Base-by-base conservation (phyloP, 2,797 vertebrate genomes). In the Macroramphosus scolopax region DNA sequence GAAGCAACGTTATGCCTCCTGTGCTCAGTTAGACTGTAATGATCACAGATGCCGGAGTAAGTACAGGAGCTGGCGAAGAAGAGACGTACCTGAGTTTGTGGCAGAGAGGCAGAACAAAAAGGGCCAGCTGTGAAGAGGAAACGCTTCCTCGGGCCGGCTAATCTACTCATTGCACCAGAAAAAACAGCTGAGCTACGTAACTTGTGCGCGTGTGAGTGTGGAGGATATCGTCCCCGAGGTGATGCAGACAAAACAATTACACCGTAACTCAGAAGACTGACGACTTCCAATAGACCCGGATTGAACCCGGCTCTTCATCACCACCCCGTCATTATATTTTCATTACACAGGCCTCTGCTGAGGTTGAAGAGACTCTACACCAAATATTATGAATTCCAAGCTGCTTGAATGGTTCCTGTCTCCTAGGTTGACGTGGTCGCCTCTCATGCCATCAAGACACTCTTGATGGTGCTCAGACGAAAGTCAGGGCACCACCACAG, bases 21-120 rank as follows among this genome's bases (percentile, higher is more conserved):
- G 17, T 42, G 58, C 47, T 72, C 37, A 30, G 56, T 51, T 15
- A 33, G 8, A 40, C 40, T 40, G 6, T 66, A 49, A 44, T 8
- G n/a, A 53, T 52, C 56, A 40, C 48, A 72, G 44, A 64, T 70
- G 65, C 68, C 78, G 80, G 68, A 57, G 64, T 68, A 36, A 63
- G 55, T 47, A 25, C 22, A 54, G 51, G 53, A 60, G 46, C 38
- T 0, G 11, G n/a, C 14, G 34, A 62, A 59, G 56, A 63, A 28
- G 16, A 72, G 17, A 51, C 67, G 52, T 18, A 60, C 35, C 47
- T 17, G 48, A 71, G 39, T 62, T 64, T 57, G 35, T 69, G 54
- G 35, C 22, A 31, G 54, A 59, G 39, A 59, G 22, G 68, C 51
- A 63, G 20, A 77, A 62, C 33, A 31, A 32, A 33, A 56, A 29